A percentile compares a stretch with the other conserved stretches of the same genome.
phyloP scores from a whole-genome alignment of 2,113 vertebrate species.

The human region DNA sequence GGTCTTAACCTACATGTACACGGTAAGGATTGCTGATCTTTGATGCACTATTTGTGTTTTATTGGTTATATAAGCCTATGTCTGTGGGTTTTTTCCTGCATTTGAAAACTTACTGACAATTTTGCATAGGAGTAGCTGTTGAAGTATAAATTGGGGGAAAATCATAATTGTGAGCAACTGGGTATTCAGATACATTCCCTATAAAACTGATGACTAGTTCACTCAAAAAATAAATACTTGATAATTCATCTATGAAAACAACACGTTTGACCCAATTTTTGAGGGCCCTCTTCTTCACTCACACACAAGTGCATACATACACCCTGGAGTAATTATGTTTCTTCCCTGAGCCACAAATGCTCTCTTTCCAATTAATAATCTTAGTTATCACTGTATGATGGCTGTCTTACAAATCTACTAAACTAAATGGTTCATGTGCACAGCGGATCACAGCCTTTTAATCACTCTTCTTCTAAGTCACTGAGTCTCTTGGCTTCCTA shows the following conservation, averaged over 20 bases:
- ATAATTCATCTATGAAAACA: neutral
- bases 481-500: neutral
- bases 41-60: neutral
- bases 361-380: neutral
- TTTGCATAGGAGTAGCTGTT: neutral
- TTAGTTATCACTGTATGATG: neutral
- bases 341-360: neutral
- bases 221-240: neutral
- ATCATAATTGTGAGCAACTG: neutral
- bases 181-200: neutral
- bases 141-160: neutral
- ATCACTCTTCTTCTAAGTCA: neutral
- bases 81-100: neutral
- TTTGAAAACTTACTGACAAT: slow-evolving; percentile 1
- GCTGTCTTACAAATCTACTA: neutral
- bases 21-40: slow-evolving; percentile 38
- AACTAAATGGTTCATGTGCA: neutral
- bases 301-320: neutral
- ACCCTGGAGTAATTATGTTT: neutral
- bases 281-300: neutral
- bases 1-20: slow-evolving; percentile 29
- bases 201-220: neutral
- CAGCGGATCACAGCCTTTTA: neutral
- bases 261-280: neutral
- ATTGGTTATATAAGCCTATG: slow-evolving; percentile 12